Conservation (phyloP, 2,888 invertebrate species). For the Metopia argyrocephala region DNA sequence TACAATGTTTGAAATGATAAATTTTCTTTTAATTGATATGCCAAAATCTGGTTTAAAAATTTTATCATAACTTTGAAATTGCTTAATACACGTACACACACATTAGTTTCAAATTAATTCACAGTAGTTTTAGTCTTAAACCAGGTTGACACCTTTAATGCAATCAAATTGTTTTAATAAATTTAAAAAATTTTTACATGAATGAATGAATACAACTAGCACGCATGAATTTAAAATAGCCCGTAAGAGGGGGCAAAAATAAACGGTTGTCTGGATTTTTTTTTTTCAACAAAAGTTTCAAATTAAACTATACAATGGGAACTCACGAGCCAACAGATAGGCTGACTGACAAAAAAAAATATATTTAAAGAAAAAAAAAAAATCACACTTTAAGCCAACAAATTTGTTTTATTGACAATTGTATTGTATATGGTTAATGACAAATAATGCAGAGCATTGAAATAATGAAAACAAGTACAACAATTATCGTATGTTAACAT, state of each 20-base stretch:
- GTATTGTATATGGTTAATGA: background rate
- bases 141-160: background rate
- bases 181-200: background rate
- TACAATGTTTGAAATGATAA: too few relatives aligned
- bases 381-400: background rate
- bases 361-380: background rate
- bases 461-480: background rate
- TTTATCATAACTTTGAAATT: too few relatives aligned
- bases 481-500: too few relatives aligned
- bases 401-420: background rate
- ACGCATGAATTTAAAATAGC: constrained; percentile 58
- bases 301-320: constrained; percentile 45
- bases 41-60: background rate
- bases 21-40: too few relatives aligned
- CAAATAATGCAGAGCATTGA: background rate
- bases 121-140: background rate
- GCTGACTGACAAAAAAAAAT: too few relatives aligned
- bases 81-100: background rate
- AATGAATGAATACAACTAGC: constrained; percentile 8
- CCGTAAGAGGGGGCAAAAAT: too few relatives aligned
- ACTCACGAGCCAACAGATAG: constrained; percentile 55
- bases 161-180: background rate
- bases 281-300: background rate
- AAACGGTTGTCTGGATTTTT: constrained; percentile 15
- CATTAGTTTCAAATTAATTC: background rate